Conservation (phyloP, 2,797 vertebrate genomes). For the Saxicola maurus region DNA sequence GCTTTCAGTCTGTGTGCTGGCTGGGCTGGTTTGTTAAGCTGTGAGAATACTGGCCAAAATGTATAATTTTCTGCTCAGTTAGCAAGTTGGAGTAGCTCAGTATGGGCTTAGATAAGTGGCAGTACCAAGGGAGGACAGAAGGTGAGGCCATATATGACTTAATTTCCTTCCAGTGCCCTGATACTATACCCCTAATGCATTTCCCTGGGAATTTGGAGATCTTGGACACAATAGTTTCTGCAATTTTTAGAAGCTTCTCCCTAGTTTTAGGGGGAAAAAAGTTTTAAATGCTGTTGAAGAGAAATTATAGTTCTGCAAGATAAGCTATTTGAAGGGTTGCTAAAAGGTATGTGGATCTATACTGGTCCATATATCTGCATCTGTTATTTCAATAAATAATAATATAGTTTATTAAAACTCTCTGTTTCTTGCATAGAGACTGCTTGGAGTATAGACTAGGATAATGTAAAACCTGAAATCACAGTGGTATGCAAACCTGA, state of each 20-base stretch:
- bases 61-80: background rate
- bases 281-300: background rate
- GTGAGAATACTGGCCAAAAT: background rate
- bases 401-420: background rate
- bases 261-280: background rate
- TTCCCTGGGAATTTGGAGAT: background rate
- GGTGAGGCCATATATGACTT: background rate
- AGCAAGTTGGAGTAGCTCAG: background rate
- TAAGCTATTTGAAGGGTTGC: background rate
- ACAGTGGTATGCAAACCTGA: background rate
- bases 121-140: background rate
- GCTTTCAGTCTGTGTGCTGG: background rate
- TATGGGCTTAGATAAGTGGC: background rate
- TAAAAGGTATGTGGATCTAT: background rate
- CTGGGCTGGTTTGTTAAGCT: background rate
- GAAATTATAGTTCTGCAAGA: background rate
- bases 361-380: fast-evolving
- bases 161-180: background rate
- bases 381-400: background rate
- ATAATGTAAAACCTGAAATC: background rate
- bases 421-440: background rate
- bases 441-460: background rate
- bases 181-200: background rate
- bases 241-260: background rate
- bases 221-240: background rate